These are phyloP conservation scores for Rostratula benghalensis DNA, from an alignment of 2,113 vertebrate genomes.

Conservation along the genomic window DNA sequence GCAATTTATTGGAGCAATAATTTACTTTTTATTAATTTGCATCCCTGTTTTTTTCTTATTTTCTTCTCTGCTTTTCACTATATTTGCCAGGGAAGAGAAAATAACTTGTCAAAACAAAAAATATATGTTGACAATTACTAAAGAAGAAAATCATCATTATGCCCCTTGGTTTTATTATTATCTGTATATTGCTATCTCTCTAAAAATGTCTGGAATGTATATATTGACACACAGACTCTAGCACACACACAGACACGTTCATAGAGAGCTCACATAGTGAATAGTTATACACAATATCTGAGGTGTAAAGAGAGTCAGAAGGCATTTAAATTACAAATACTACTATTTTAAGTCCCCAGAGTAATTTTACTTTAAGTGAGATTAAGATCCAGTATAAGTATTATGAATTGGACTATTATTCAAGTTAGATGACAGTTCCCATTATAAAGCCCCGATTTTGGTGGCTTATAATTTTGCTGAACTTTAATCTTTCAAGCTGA, in stretches of 20 bases:
- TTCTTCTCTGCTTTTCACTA: neutral
- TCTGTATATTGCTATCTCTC: no score
- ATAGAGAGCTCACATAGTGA: neutral
- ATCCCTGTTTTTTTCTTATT: neutral
- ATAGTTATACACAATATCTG: neutral
- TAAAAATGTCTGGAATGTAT: neutral
- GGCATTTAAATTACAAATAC: conserved; percentile 39
- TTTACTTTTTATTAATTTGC: neutral
- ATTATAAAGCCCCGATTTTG: conserved; percentile 35
- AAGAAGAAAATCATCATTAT: neutral
- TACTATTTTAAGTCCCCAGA: conserved; percentile 21
- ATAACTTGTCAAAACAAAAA: neutral
- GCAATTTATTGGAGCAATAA: neutral
- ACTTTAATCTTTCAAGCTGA: conserved; percentile 52
- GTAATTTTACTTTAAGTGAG: conserved; percentile 55
- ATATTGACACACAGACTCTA: neutral
- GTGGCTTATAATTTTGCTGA: conserved; percentile 52
- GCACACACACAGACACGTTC: rapidly evolving
- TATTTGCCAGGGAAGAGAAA: neutral
- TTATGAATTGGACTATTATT: conserved; percentile 55
- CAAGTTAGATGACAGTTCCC: conserved; percentile 29
- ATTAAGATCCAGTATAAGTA: conserved; percentile 53
- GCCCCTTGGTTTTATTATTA: neutral
- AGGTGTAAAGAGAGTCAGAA: neutral
- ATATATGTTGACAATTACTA: neutral